Conservation (phyloP, 2,888 invertebrate species). For the Cataglyphis albicans region DNA sequence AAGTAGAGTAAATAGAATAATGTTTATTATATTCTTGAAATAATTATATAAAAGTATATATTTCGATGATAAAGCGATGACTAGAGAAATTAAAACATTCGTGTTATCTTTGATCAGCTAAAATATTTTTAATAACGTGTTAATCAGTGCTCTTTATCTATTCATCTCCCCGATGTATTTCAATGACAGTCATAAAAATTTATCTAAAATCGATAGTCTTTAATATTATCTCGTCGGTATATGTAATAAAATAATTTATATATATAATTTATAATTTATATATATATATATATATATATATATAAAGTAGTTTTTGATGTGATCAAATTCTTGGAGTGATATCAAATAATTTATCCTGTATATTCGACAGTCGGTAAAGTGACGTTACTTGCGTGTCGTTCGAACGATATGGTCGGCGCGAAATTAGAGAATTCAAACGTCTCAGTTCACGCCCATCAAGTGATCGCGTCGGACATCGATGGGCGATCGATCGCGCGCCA, state of each 20-base stretch:
- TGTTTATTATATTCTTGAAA: background rate
- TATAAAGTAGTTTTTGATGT: background rate
- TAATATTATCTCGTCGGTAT: background rate
- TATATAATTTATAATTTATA: background rate
- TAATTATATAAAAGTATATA: background rate
- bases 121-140: background rate
- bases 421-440: background rate
- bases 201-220: background rate
- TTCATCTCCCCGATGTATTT: background rate
- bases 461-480: background rate
- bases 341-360: conserved; percentile 1
- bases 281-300: too few species aligned
- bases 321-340: background rate
- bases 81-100: background rate
- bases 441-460: background rate
- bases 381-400: background rate
- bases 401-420: conserved; percentile 5
- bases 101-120: background rate
- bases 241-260: background rate
- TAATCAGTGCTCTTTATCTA: too few species aligned
- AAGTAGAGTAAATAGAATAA: background rate
- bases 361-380: conserved; percentile 17
- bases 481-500: background rate
- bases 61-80: background rate
- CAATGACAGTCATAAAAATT: background rate